Evolutionary conservation across 2,888 invertebrate species (phyloP).

Genomic region (Orthosia gothica): DNA sequence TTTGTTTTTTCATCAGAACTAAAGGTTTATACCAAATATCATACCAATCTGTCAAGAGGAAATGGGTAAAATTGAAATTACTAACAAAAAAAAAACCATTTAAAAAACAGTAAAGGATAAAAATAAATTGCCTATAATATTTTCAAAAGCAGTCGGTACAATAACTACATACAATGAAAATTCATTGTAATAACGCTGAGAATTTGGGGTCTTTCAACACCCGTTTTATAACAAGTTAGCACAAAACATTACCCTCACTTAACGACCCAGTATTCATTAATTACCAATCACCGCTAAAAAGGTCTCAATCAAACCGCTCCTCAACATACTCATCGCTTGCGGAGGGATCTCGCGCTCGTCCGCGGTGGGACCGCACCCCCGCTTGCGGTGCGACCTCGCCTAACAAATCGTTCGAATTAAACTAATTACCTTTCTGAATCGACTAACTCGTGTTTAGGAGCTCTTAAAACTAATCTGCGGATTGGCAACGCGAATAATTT

Average conservation of each 20-base stretch:
- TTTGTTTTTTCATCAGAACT: no score
- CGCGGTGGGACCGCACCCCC: constrained; percentile 5
- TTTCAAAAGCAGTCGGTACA: no score
- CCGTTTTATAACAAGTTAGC: constrained; percentile 3
- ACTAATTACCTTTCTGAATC: constrained; percentile 74
- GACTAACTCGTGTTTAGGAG: constrained; percentile 74
- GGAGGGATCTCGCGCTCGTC: neutral
- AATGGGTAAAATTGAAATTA: no score
- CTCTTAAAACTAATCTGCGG: constrained; percentile 74
- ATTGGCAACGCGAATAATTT: constrained; percentile 71
- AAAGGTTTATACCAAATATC: no score
- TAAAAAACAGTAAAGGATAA: no score
- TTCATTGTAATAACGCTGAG: no score
- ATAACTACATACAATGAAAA: neutral
- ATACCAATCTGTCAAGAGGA: no score
- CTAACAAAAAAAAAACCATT: no score
- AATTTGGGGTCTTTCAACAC: neutral
- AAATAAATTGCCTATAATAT: no score
- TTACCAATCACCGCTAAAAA: constrained; percentile 13
- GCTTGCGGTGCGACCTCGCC: constrained; percentile 46
- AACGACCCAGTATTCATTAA: constrained; percentile 15
- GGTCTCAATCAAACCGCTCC: constrained; percentile 28
- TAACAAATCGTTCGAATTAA: constrained; percentile 72
- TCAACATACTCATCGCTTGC: constrained; percentile 20
- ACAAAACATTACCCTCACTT: neutral